A percentile compares a stretch with the other conserved stretches of the same genome.
These are phyloP conservation scores for Drosophila serrata DNA, from an alignment of 1,140 invertebrate species.

Conservation along the genomic window DNA sequence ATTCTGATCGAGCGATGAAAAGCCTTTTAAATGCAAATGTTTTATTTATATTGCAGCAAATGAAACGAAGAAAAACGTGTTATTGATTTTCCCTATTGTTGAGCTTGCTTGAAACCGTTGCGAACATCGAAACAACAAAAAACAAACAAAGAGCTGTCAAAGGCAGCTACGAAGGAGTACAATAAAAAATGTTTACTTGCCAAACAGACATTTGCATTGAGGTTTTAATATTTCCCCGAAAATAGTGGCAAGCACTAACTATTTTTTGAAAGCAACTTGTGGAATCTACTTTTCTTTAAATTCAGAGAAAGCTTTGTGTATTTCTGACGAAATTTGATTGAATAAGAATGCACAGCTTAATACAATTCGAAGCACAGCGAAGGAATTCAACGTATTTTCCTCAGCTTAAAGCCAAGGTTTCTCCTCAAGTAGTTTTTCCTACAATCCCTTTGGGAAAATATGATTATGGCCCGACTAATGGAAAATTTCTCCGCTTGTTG, in stretches of 20 bases:
- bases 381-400: not conserved
- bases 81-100: constrained; percentile 64
- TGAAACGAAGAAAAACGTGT: constrained; percentile 43
- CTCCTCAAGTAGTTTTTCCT: constrained; percentile 7
- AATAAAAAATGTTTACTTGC: constrained; percentile 16
- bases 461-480: constrained; percentile 31
- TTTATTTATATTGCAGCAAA: constrained; percentile 63
- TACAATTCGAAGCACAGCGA: not conserved
- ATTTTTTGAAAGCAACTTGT: not conserved
- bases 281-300: not conserved
- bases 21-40: constrained; percentile 66
- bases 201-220: not conserved
- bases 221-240: not conserved
- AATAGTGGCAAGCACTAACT: not conserved
- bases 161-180: constrained; percentile 6
- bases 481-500: constrained; percentile 57
- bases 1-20: constrained; percentile 39
- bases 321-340: not conserved
- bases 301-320: not conserved
- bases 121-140: constrained; percentile 17
- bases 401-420: not conserved
- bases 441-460: constrained; percentile 21
- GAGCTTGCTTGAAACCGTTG: constrained; percentile 37
- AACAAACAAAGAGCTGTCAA: constrained; percentile 30
- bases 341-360: not conserved